phyloP scores from a whole-genome alignment of 64 coral and sea anemone species.

The Actinia tenebrosa region DNA sequence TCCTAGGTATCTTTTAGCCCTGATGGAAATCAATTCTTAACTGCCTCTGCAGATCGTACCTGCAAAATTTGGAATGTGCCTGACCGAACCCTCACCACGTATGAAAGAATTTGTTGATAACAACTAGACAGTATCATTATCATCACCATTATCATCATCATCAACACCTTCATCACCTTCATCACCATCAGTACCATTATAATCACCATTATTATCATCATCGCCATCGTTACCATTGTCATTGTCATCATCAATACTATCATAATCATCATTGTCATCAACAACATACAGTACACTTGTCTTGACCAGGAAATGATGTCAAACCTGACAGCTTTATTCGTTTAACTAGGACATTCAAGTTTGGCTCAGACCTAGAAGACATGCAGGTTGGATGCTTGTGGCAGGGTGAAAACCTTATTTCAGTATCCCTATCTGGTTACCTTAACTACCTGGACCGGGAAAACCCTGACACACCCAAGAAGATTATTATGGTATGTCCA shows the following conservation, averaged over 20 bases:
- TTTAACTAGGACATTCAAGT: conserved; percentile 64
- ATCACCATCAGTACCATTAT: too few relatives aligned
- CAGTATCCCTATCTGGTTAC: conserved; percentile 71
- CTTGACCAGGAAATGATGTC: background rate
- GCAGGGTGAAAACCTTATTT: conserved; percentile 77
- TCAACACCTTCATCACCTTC: too few relatives aligned
- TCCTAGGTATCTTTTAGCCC: conserved; percentile 73
- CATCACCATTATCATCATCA: too few relatives aligned
- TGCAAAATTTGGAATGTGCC: conserved; percentile 91
- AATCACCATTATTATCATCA: too few relatives aligned
- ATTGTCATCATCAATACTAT: too few relatives aligned
- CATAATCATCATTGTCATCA: too few relatives aligned
- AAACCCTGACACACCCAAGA: conserved; percentile 65
- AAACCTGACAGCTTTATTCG: background rate
- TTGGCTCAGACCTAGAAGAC: conserved; percentile 62
- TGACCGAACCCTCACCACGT: conserved; percentile 48
- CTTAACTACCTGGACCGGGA: conserved; percentile 92
- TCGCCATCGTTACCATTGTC: too few relatives aligned
- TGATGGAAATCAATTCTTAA: conserved; percentile 71
- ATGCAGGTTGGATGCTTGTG: conserved; percentile 94
- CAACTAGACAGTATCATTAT: too few relatives aligned
- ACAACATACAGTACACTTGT: too few relatives aligned
- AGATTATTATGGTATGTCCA: conserved; percentile 64
- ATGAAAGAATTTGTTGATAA: background rate
- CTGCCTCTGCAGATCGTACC: conserved; percentile 92